Evolutionary conservation across 1,140 invertebrate species (phyloP), one percentile per base, ranked within the genome.

Genomic region (Ips typographus): DNA sequence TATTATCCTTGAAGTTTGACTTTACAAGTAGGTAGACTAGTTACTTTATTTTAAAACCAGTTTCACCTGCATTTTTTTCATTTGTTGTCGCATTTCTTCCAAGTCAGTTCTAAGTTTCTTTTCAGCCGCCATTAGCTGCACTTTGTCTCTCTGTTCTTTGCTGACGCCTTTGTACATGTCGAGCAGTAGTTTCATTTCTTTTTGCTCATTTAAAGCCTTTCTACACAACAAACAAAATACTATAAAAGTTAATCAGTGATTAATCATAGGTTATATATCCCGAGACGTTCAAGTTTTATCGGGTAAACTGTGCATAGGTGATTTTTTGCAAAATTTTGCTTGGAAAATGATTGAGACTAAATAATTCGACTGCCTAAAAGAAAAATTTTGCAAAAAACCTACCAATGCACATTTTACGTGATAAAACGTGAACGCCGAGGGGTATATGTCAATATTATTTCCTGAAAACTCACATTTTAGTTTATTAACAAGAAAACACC

Each of bases 131-230:
- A 98, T 97, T 57, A 98, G 83, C 83, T 96, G 94, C 53, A 95
- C 95, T 83, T 98, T 98, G 77, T 98, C 96, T 37, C 96, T 84
- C 79, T 95, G 94, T 77, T 98, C 96, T 83, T 98, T 98, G 52
- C 94, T 93, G 36, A 95, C 93, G 49, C 94, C 92, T 85, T 98
- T 98, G 82, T 98, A 97, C 94, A 98, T 98, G 77, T 98, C 96
- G 69, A 98, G 83, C 3, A 98, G 80, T 3, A 98, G 81, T 80
- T 98, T 98, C 88, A 98, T 88, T 82, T 95, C 93, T 78, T 94
- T 94, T 80, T 93, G 92, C 78, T 95, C 93, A 78, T 94, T 94
- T 41, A 93, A 87, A 55, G 94, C 91, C 86, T 97, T 97, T 80
- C 94, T 97, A 76, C 22, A 49, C 44, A 49, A n/a, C 82, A 81